Percentiles rank a stretch among this genome's conserved stretches.
phyloP scores from a whole-genome alignment of 2,888 invertebrate species.

The Hemaris fuciformis region DNA sequence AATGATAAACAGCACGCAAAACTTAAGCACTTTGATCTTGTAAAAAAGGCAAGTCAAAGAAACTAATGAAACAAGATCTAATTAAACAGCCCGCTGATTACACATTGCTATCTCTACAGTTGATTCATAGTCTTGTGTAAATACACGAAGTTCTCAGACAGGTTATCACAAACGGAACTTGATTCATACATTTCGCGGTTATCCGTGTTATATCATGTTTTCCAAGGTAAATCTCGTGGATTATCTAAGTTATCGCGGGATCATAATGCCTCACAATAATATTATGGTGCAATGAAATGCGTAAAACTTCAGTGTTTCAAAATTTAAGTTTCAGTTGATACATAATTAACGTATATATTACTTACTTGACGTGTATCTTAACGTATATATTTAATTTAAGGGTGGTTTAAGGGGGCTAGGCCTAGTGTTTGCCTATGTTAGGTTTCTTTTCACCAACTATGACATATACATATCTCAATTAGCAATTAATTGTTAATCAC shows the following conservation, averaged over 20 bases:
- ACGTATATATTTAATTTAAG: too few species aligned
- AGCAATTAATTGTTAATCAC: too few species aligned
- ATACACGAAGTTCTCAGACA: slow-evolving; percentile 23
- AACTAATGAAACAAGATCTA: not conserved
- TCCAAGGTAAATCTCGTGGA: slow-evolving; percentile 15
- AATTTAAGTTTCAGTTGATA: too few species aligned
- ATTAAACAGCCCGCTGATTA: not conserved
- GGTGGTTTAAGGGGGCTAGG: too few species aligned
- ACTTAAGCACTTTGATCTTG: too few species aligned
- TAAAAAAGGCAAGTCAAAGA: not conserved
- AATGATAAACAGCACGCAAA: too few species aligned
- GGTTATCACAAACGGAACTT: slow-evolving; percentile 37
- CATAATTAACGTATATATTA: too few species aligned
- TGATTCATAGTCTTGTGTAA: slow-evolving; percentile 35
- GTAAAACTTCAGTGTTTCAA: too few species aligned
- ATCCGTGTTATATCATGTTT: slow-evolving; percentile 22
- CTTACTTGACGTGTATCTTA: too few species aligned
- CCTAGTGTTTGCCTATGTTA: too few species aligned
- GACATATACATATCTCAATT: too few species aligned
- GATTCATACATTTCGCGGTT: slow-evolving; percentile 33
- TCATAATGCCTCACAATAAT: not conserved
- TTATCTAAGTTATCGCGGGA: not conserved
- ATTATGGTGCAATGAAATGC: not conserved
- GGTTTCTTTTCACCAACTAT: too few species aligned
- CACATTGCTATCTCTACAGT: slow-evolving; percentile 10